Conservation (phyloP, 2,797 vertebrate genomes). For the Melanotaenia pygmaea region DNA sequence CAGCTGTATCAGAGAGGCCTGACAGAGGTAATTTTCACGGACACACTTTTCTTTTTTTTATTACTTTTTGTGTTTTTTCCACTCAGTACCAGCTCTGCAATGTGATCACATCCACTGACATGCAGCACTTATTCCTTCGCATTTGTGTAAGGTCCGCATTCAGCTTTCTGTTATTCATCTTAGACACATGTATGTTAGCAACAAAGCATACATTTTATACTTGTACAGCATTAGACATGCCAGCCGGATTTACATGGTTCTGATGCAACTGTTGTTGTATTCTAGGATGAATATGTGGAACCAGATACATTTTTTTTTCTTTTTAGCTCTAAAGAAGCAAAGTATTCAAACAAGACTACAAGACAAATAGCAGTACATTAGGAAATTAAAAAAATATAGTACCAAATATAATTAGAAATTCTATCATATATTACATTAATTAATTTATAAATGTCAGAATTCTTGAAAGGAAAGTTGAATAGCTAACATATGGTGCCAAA, state of each 20-base stretch:
- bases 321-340: background rate
- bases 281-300: conserved; percentile 8
- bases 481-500: conserved; percentile 12
- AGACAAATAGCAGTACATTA: background rate
- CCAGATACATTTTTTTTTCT: conserved; percentile 8
- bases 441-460: background rate
- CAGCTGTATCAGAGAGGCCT: conserved; percentile 61
- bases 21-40: conserved; percentile 62
- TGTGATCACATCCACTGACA: conserved; percentile 39
- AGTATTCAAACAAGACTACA: background rate
- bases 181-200: conserved; percentile 6
- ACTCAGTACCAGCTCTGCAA: conserved; percentile 24
- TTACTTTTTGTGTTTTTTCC: conserved; percentile 15
- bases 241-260: conserved; percentile 14
- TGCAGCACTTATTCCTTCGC: background rate
- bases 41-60: conserved; percentile 46
- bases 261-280: conserved; percentile 43
- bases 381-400: background rate
- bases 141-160: conserved; percentile 1
- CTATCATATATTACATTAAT: background rate
- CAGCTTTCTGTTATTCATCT: conserved; percentile 9
- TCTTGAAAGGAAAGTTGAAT: conserved; percentile 6
- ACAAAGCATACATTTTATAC: conserved; percentile 21
- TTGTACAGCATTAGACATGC: conserved; percentile 13
- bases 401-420: background rate